These are phyloP conservation scores for Panthera leo DNA, from an alignment of 2,113 vertebrate species.

Conservation along the genomic window DNA sequence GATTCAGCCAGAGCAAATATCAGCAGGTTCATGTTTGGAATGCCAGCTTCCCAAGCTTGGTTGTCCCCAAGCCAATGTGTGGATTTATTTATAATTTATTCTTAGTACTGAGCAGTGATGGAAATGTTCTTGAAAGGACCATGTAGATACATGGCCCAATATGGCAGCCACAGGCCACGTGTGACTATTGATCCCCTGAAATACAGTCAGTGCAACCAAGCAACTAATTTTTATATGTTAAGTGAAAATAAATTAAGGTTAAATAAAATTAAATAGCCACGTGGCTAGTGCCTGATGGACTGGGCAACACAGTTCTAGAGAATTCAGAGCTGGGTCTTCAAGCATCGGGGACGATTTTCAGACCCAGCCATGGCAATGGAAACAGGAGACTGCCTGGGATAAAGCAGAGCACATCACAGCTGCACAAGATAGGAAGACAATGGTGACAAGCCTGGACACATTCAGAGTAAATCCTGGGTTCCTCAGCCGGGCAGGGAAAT, in stretches of 20 bases:
- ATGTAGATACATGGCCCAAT: no score
- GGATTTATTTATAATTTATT: neutral
- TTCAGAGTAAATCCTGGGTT: neutral
- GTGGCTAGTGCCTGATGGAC: neutral
- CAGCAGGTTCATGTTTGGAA: neutral
- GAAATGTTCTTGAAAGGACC: neutral
- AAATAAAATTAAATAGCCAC: neutral
- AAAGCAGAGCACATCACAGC: accelerated
- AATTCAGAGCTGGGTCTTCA: neutral
- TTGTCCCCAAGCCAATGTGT: no score
- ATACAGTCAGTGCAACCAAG: neutral
- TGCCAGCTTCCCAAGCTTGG: neutral
- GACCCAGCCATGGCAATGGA: neutral
- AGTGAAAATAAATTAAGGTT: neutral
- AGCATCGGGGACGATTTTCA: neutral
- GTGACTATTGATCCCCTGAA: neutral
- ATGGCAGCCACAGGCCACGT: neutral
- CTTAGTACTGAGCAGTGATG: neutral
- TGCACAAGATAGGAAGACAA: neutral
- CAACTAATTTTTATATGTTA: neutral
- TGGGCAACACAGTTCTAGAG: neutral
- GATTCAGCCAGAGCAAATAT: neutral
- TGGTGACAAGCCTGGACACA: accelerated
- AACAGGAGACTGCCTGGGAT: neutral
- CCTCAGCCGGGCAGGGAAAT: neutral